A percentile compares a stretch with the other conserved stretches of the same genome.
These are phyloP conservation scores for Cygnus buccinator DNA, from an alignment of 2,113 vertebrate species.

Conservation along the genomic window DNA sequence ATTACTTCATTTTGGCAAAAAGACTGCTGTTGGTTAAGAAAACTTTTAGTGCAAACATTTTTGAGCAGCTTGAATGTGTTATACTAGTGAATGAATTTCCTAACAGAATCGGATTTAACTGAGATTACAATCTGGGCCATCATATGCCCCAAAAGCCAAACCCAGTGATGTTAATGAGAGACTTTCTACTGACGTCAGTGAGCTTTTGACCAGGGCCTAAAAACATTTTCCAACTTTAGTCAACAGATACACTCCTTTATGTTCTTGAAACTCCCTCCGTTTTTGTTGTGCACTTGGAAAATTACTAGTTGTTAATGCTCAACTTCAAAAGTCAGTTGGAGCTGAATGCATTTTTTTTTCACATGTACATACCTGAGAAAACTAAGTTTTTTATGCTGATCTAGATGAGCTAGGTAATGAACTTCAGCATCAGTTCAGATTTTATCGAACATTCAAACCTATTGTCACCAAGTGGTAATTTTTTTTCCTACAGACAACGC, in stretches of 20 bases:
- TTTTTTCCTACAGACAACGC: neutral
- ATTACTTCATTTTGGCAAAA: neutral
- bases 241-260: neutral
- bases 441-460: neutral
- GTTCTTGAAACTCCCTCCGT: neutral
- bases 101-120: constrained; percentile 64
- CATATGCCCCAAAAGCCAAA: constrained; percentile 67
- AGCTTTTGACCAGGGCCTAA: constrained; percentile 63
- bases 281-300: neutral
- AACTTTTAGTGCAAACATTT: constrained; percentile 49
- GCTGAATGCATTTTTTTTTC: neutral
- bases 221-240: neutral
- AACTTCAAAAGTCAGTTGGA: neutral
- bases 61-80: constrained; percentile 50
- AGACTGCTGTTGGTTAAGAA: constrained; percentile 15
- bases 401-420: neutral
- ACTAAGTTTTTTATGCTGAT: neutral
- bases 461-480: neutral
- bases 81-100: constrained; percentile 58
- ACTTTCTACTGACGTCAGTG: constrained; percentile 67
- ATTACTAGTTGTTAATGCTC: neutral
- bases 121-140: constrained; percentile 72
- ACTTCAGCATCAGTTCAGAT: neutral
- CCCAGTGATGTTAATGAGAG: constrained; percentile 63
- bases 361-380: neutral